phyloP scores from a whole-genome alignment of 2,888 invertebrate species.

The Ephialtes manifestator region DNA sequence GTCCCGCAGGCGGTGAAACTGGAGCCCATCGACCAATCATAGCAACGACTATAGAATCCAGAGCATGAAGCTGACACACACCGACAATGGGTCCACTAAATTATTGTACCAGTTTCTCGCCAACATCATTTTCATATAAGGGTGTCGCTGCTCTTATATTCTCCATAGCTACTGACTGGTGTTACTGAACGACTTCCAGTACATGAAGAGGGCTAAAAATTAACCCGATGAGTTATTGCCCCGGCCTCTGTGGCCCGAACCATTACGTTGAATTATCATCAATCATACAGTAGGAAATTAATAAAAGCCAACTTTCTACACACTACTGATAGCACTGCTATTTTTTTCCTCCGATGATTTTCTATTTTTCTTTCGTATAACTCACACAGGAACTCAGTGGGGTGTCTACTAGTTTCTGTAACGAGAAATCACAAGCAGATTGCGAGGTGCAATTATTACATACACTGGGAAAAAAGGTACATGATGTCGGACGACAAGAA shows the following conservation, averaged over 20 bases:
- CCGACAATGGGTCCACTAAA: conserved; percentile 76
- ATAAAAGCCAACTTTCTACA: conserved; percentile 73
- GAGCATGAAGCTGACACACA: conserved; percentile 47
- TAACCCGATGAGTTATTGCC: conserved; percentile 74
- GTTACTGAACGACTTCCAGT: conserved; percentile 55
- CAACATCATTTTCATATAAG: conserved; percentile 56
- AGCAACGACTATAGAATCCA: conserved; percentile 68
- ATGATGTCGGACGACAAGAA: conserved; percentile 16
- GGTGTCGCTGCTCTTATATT: conserved; percentile 62
- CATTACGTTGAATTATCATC: conserved; percentile 78
- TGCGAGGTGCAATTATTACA: conserved; percentile 24
- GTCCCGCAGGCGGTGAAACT: conserved; percentile 72
- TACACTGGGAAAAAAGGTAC: background rate
- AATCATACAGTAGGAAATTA: conserved; percentile 76
- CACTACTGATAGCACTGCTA: background rate
- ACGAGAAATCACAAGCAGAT: conserved; percentile 29
- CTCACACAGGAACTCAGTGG: conserved; percentile 7
- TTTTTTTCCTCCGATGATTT: background rate
- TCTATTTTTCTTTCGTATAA: conserved; percentile 25
- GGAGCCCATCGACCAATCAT: conserved; percentile 77
- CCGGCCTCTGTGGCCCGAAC: conserved; percentile 72
- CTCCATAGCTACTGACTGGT: conserved; percentile 60
- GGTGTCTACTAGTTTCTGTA: conserved; percentile 11
- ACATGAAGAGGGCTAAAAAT: conserved; percentile 63
- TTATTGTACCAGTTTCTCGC: conserved; percentile 76